Conservation (phyloP, 2,797 vertebrate genomes). For the Leontocebus nigricollis region DNA sequence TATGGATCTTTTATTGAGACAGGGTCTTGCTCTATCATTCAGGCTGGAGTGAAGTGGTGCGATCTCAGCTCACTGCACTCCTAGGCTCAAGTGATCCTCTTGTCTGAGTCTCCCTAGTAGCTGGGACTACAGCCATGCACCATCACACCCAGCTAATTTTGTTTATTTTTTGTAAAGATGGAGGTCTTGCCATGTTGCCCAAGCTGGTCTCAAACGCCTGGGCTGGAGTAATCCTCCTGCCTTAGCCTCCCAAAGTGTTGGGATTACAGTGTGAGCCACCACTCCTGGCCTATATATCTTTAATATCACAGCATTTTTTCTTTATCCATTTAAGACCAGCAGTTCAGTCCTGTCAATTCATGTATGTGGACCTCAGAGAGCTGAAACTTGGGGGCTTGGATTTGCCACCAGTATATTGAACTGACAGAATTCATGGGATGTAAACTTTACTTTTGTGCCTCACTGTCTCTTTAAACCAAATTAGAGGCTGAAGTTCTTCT, state of each 20-base stretch:
- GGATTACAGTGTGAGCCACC: not conserved
- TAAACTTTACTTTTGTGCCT: not conserved
- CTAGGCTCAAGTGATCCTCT: not conserved
- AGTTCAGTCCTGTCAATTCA: not conserved
- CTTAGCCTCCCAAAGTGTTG: not conserved
- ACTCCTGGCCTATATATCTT: not conserved
- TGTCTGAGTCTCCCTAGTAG: not conserved
- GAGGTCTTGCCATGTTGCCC: not conserved
- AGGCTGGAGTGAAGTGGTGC: not conserved
- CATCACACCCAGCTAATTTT: not conserved
- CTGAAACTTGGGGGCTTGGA: not conserved
- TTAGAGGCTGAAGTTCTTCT: not conserved
- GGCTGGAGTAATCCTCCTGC: no score
- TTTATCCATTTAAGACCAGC: not conserved
- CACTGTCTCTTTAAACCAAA: not conserved
- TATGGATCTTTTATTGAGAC: not conserved
- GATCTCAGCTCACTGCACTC: not conserved
- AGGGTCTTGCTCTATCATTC: not conserved
- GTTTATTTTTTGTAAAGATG: not conserved
- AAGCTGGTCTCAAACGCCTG: not conserved
- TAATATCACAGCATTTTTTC: not conserved
- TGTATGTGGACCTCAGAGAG: not conserved
- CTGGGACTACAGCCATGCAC: not conserved
- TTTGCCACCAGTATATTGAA: not conserved
- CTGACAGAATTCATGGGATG: not conserved